Evolutionary conservation across 2,113 vertebrate species (phyloP).

Genomic region (Synchiropus splendidus): DNA sequence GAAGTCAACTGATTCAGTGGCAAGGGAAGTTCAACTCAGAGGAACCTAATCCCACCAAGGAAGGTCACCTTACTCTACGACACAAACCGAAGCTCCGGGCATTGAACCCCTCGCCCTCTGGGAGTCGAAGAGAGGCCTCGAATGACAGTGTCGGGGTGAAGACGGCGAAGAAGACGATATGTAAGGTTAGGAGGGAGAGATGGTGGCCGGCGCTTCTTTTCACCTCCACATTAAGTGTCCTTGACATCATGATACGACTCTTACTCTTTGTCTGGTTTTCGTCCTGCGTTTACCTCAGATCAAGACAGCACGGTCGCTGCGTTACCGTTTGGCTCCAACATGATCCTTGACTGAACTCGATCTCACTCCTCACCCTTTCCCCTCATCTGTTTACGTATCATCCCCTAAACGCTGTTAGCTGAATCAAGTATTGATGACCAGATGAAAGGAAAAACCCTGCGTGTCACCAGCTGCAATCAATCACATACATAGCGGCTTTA

Average conservation of each 20-base stretch:
- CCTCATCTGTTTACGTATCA: slow-evolving; percentile 8
- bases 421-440: no score
- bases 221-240: slow-evolving; percentile 40
- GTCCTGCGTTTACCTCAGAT: slow-evolving; percentile 32
- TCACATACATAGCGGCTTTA: no score
- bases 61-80: slow-evolving; percentile 17
- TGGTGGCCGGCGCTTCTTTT: slow-evolving; percentile 49
- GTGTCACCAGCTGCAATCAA: no score
- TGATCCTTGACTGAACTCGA: slow-evolving; percentile 36
- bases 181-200: slow-evolving; percentile 53
- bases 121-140: slow-evolving; percentile 42
- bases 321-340: slow-evolving; percentile 34
- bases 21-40: no score
- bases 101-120: slow-evolving; percentile 17
- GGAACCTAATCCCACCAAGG: no score
- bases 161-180: slow-evolving; percentile 40
- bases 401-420: no score
- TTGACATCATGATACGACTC: slow-evolving; percentile 48
- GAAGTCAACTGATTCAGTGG: slow-evolving; percentile 1
- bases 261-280: slow-evolving; percentile 39
- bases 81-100: neutral
- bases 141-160: slow-evolving; percentile 26
- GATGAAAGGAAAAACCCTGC: no score
- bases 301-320: slow-evolving; percentile 4
- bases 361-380: slow-evolving; percentile 18